Base-by-base conservation (phyloP, 1,140 invertebrate species). In the Chionoecetes opilio region DNA sequence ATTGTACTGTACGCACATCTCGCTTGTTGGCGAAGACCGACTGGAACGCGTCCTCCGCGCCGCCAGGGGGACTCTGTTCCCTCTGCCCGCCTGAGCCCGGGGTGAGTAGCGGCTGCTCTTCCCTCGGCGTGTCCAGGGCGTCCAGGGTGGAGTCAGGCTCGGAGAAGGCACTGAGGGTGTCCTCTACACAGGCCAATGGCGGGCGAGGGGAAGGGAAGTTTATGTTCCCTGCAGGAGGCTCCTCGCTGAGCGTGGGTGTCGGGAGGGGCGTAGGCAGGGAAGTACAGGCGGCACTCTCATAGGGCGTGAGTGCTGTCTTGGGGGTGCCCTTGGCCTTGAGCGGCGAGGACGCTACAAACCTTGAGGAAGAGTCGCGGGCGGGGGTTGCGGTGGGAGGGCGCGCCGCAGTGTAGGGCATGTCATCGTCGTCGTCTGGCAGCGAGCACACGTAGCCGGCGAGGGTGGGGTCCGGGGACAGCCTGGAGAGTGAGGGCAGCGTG, bases 391-490 rank as follows among this genome's bases (percentile, higher is more conserved):
- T 5, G 11, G 29, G 31, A 21, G 41, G 89, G 32, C 34, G 32
- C 17, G 90, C 84, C 5, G 53, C 94, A n/a, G 94, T 95, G 46
- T 95, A 95, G 32, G 94, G 94, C 14, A 34, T 53, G 29, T 95
- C 94, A 37, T 95, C 94, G 26, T 95, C 94, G 29, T 95, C 94
- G 46, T 95, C 94, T 21, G 94, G 94, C 1, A 95, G 94, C 3
- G 94, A 92, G 31, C 94, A 95, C 26, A 92, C 85, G 84, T 95
- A 95, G 21, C 94, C 94, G 3, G 35, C 82, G 3, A 95, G 90
- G 6, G 94, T 38, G 3, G 94, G 94, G 34, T 95, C 94, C 21
- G 41, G 37, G n/a, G 94, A 75, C 46, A 95, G 87, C 26, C 53
- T 82, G n/a, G 93, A 94, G 8, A 94, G 93, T 8, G 93, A 84